A percentile compares a stretch with the other conserved stretches of the same genome.
These are phyloP conservation scores for Marcusenius ussheri DNA, from an alignment of 2,113 vertebrate genomes.

Conservation along the genomic window DNA sequence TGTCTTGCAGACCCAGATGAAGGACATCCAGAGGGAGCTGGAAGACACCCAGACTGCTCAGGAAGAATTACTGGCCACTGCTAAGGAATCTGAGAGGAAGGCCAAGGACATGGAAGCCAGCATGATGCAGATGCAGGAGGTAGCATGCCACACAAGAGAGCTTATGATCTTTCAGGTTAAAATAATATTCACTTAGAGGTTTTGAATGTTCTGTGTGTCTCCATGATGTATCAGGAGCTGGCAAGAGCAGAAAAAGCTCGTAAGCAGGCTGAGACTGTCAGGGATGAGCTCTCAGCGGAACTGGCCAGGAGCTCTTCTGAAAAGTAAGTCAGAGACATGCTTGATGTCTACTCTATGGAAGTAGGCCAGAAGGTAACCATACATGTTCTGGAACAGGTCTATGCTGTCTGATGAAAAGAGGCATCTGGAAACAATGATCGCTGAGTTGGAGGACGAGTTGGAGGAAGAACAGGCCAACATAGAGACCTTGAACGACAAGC, in stretches of 20 bases:
- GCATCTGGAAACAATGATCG: constrained; percentile 75
- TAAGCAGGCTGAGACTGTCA: constrained; percentile 80
- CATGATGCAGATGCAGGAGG: constrained; percentile 84
- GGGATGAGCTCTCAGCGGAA: constrained; percentile 82
- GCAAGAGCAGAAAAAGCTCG: constrained; percentile 77
- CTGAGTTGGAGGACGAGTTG: constrained; percentile 85
- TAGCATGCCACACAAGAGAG: constrained; percentile 33
- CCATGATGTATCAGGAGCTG: constrained; percentile 63
- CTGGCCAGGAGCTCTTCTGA: constrained; percentile 69
- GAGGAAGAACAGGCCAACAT: constrained; percentile 82
- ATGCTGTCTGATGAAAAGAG: constrained; percentile 78
- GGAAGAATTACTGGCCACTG: constrained; percentile 76
- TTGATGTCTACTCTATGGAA: neutral
- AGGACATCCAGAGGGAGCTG: constrained; percentile 86
- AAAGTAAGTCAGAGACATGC: constrained; percentile 55
- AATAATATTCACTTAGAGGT: neutral
- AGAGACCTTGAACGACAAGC: constrained; percentile 75
- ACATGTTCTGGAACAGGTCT: constrained; percentile 50
- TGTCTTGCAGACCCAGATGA: constrained; percentile 73
- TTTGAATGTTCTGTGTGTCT: neutral
- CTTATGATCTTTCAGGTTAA: neutral
- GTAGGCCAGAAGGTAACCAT: neutral
- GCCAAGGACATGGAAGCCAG: constrained; percentile 78
- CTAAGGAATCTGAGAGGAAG: constrained; percentile 84
- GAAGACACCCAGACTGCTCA: constrained; percentile 77